phyloP scores from a whole-genome alignment of 2,113 vertebrate species.

The Proterorhinus semilunaris region DNA sequence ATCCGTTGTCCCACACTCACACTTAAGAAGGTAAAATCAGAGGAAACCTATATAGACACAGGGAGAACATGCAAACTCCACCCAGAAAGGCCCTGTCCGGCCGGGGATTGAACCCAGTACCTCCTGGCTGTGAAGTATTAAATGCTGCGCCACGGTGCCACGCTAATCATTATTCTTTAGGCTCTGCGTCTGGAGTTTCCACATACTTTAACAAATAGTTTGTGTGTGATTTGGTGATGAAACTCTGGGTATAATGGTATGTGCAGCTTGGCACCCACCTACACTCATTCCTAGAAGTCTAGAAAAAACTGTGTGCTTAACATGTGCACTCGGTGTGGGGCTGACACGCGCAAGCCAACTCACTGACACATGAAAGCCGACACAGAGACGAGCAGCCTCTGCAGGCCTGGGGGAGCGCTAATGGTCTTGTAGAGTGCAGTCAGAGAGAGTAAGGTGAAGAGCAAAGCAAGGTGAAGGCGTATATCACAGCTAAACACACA shows the following conservation, averaged over 20 bases:
- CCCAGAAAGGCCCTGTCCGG: too few species aligned
- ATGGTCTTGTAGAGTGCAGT: slow-evolving; percentile 75
- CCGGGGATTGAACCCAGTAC: too few species aligned
- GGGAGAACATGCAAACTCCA: too few species aligned
- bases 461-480: slow-evolving; percentile 77
- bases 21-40: too few species aligned
- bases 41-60: too few species aligned
- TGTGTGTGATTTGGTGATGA: slow-evolving; percentile 38
- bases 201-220: slow-evolving; percentile 15
- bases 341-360: slow-evolving; percentile 41
- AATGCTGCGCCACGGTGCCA: slow-evolving; percentile 45
- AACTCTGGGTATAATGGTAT: slow-evolving; percentile 23
- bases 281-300: slow-evolving; percentile 22
- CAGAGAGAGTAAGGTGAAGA: slow-evolving; percentile 72
- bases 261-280: slow-evolving; percentile 17
- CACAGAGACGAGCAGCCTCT: slow-evolving; percentile 64
- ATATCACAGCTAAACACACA: slow-evolving; percentile 57
- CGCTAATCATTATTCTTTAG: slow-evolving; percentile 32
- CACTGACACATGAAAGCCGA: slow-evolving; percentile 74
- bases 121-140: background rate
- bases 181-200: slow-evolving; percentile 20
- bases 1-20: too few species aligned
- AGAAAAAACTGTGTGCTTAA: slow-evolving; percentile 19
- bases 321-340: slow-evolving; percentile 26
- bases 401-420: slow-evolving; percentile 70